Conservation (phyloP, 2,888 invertebrate genomes). For the Euclidia mi region DNA sequence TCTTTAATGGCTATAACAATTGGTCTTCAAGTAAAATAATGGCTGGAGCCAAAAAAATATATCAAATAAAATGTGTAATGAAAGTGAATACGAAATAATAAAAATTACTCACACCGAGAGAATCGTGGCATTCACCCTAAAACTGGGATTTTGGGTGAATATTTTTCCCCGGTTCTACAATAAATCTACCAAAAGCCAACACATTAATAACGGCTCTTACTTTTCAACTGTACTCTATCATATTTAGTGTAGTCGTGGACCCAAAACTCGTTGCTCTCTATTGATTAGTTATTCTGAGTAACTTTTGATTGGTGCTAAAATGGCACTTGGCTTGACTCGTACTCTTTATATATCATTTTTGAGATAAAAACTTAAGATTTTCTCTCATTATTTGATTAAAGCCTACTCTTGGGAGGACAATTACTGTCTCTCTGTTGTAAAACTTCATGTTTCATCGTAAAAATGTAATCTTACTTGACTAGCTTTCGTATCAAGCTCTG, state of each 20-base stretch:
- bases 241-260: slow-evolving; percentile 19
- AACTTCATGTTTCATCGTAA: slow-evolving; percentile 51
- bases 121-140: slow-evolving; percentile 26
- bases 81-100: slow-evolving; percentile 20
- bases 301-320: slow-evolving; percentile 52
- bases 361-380: slow-evolving; percentile 50
- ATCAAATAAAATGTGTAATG: too few relatives aligned
- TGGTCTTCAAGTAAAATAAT: not conserved
- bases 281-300: slow-evolving; percentile 48
- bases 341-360: slow-evolving; percentile 27
- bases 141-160: slow-evolving; percentile 36
- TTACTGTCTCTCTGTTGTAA: slow-evolving; percentile 37
- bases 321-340: slow-evolving; percentile 32
- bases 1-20: too few relatives aligned
- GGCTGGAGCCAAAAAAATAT: too few relatives aligned
- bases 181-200: slow-evolving; percentile 30
- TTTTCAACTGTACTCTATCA: slow-evolving; percentile 48
- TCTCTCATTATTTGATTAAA: slow-evolving; percentile 51
- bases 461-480: slow-evolving; percentile 48
- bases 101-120: slow-evolving; percentile 31
- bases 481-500: slow-evolving; percentile 19
- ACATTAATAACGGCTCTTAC: slow-evolving; percentile 42
- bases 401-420: slow-evolving; percentile 17
- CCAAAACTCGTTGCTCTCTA: slow-evolving; percentile 24
- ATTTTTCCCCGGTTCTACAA: slow-evolving; percentile 27